Conservation (phyloP, 2,113 vertebrate species). For the Morone chrysops region DNA sequence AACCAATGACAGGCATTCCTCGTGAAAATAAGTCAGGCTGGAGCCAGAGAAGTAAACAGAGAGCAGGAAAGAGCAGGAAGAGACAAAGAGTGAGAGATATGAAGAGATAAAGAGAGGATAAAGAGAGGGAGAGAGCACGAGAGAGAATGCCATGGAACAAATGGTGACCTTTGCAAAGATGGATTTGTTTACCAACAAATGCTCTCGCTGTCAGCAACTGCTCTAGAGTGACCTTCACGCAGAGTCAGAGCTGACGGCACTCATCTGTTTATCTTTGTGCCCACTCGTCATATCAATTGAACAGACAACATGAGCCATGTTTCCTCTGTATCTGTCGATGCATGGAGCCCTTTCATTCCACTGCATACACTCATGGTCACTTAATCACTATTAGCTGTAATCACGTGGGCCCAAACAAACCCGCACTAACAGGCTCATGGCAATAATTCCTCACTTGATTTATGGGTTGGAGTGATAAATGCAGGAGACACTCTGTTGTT, state of each 20-base stretch:
- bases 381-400: constrained; percentile 58
- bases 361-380: constrained; percentile 64
- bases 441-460: not conserved
- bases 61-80: constrained; percentile 27
- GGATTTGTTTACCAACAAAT: constrained; percentile 95
- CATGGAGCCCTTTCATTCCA: constrained; percentile 48
- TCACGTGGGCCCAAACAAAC: not conserved
- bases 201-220: constrained; percentile 85
- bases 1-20: constrained; percentile 75
- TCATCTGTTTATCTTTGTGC: constrained; percentile 88
- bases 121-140: constrained; percentile 33
- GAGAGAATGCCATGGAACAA: constrained; percentile 84
- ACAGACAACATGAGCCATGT: constrained; percentile 20
- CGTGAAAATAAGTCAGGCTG: constrained; percentile 36
- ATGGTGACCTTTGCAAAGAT: constrained; percentile 96
- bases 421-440: not conserved
- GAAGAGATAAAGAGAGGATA: constrained; percentile 6
- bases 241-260: constrained; percentile 84
- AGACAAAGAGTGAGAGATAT: constrained; percentile 47
- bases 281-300: constrained; percentile 37
- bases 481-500: not conserved
- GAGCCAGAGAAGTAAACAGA: constrained; percentile 36
- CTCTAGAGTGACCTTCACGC: constrained; percentile 88
- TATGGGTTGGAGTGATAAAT: not conserved
- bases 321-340: constrained; percentile 40